Conservation (phyloP, 2,113 vertebrate species). For the Oryzias melastigma region DNA sequence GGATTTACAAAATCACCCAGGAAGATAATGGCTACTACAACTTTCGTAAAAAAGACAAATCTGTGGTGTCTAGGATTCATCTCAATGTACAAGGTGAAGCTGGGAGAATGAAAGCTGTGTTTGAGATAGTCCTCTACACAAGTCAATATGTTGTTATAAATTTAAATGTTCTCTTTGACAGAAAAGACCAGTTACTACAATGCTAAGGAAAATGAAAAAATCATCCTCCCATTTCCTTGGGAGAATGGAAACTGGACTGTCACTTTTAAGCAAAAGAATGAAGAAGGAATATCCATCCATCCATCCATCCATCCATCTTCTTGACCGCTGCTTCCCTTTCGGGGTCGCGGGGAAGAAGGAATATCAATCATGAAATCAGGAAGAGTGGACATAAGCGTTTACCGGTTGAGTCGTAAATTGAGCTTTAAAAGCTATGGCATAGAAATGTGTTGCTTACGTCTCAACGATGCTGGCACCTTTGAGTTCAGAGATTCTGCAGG, state of each 20-base stretch:
- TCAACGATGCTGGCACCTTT: conserved; percentile 16
- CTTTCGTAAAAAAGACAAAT: conserved; percentile 15
- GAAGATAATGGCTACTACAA: conserved; percentile 51
- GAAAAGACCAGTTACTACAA: accelerated
- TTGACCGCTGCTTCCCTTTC: no score
- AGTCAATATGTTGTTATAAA: not conserved
- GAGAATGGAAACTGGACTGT: accelerated
- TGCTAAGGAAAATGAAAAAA: accelerated
- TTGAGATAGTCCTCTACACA: not conserved
- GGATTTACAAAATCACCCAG: conserved; percentile 3
- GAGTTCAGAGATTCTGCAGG: conserved; percentile 29
- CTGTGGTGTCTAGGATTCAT: not conserved
- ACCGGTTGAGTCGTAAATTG: not conserved
- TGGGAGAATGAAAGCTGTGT: not conserved
- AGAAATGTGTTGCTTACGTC: not conserved
- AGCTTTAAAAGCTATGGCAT: accelerated
- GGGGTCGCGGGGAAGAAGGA: no score
- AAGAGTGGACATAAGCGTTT: accelerated
- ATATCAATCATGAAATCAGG: not conserved
- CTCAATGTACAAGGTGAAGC: conserved; percentile 40
- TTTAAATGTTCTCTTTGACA: conserved; percentile 26
- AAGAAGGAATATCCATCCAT: no score
- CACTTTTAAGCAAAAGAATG: not conserved
- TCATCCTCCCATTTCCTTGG: not conserved
- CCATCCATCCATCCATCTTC: no score